Percentiles rank a stretch among this genome's conserved stretches.
Evolutionary conservation across 2,113 vertebrate species (phyloP).

Genomic region (Phycodurus eques): DNA sequence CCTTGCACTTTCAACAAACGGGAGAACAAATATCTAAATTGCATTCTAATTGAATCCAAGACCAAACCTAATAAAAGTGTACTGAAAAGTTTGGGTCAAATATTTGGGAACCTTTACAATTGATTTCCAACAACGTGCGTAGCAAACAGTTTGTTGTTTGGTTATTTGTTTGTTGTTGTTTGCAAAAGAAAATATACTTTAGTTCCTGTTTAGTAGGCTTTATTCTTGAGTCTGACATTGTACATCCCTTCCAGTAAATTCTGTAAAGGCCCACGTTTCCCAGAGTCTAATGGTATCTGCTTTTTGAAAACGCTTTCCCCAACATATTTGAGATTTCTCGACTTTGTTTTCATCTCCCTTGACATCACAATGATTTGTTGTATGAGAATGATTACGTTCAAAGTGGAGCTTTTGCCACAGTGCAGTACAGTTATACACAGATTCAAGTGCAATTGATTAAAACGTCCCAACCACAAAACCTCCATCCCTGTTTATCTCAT

Average conservation of each 20-base stretch:
- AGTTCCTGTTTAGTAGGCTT: not conserved
- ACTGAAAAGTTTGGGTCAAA: not conserved
- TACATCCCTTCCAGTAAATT: not conserved
- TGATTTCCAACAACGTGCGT: not conserved
- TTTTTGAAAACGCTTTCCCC: not conserved
- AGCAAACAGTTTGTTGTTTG: not conserved
- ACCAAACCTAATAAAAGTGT: not conserved
- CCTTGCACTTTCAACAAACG: not conserved
- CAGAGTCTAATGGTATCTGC: not conserved
- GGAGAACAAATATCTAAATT: not conserved
- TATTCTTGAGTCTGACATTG: not conserved
- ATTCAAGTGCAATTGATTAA: constrained; percentile 7
- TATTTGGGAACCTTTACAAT: not conserved
- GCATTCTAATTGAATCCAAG: not conserved
- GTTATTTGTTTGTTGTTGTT: not conserved
- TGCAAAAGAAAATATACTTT: not conserved
- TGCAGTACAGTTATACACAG: not conserved
- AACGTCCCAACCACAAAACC: constrained; percentile 2
- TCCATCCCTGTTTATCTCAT: not conserved
- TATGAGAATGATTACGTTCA: not conserved
- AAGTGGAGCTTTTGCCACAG: not conserved
- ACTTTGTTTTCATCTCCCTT: not conserved
- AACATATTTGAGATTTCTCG: not conserved
- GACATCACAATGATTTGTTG: not conserved
- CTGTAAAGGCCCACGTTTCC: not conserved